Evolutionary conservation across 2,888 invertebrate genomes (phyloP).

Genomic region (Boloria selene): DNA sequence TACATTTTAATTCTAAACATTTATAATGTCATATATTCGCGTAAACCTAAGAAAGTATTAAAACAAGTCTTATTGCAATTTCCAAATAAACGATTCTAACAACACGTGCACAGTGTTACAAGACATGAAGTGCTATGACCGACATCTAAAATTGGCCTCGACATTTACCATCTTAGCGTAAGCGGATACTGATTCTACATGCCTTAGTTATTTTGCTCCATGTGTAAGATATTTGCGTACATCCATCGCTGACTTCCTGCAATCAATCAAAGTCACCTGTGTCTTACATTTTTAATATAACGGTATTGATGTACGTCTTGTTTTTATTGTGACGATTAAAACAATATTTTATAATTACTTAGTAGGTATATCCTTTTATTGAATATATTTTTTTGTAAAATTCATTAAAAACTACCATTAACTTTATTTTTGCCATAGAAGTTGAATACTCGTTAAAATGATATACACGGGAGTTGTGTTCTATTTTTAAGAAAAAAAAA

Average conservation of each 20-base stretch:
- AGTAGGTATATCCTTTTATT: no score
- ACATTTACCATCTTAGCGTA: slow-evolving; percentile 50
- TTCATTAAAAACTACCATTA: no score
- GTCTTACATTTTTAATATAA: slow-evolving; percentile 17
- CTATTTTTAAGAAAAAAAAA: no score
- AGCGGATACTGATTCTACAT: slow-evolving; percentile 22
- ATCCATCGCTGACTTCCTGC: slow-evolving; percentile 17
- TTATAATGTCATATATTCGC: no score
- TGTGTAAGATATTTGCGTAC: slow-evolving; percentile 8
- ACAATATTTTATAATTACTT: not conserved
- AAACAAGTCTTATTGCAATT: not conserved
- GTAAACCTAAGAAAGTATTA: no score
- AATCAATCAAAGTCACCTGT: slow-evolving; percentile 22
- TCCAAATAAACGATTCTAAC: not conserved
- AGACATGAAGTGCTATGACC: slow-evolving; percentile 48
- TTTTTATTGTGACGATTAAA: not conserved
- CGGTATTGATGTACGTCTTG: not conserved
- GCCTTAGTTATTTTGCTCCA: slow-evolving; percentile 20
- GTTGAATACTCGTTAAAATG: no score
- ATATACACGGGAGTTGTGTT: no score
- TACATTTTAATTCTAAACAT: no score
- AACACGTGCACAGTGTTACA: not conserved
- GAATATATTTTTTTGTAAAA: no score
- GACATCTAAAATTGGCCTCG: slow-evolving; percentile 68
- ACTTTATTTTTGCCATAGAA: no score